A percentile compares a stretch with the other conserved stretches of the same genome.
phyloP scores from a whole-genome alignment of 1,140 invertebrate species.

The Scaptomyza montana region DNA sequence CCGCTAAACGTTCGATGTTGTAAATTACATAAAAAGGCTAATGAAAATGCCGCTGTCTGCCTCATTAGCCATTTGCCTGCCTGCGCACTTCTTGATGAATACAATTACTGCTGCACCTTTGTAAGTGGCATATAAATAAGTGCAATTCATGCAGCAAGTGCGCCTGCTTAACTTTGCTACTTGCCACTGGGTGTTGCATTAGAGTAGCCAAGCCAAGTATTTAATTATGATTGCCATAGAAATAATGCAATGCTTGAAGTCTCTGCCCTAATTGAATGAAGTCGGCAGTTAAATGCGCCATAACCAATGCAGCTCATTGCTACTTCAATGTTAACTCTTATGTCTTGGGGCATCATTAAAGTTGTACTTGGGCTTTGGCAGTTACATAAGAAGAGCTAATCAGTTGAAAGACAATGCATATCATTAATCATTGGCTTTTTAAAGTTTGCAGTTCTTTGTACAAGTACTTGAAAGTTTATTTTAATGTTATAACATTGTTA shows the following conservation, averaged over 20 bases:
- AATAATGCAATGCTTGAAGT: not conserved
- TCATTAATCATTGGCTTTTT: too few relatives aligned
- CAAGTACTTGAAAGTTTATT: too few relatives aligned
- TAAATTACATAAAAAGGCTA: conserved; percentile 64
- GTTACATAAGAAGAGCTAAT: too few relatives aligned
- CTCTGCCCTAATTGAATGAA: conserved; percentile 10
- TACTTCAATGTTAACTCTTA: too few relatives aligned
- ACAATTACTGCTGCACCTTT: conserved; percentile 44
- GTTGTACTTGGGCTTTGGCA: too few relatives aligned
- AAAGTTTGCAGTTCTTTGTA: too few relatives aligned
- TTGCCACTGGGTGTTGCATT: not conserved
- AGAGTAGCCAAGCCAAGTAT: conserved; percentile 35
- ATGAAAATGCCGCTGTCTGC: conserved; percentile 60
- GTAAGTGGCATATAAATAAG: conserved; percentile 45
- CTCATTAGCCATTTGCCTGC: conserved; percentile 72
- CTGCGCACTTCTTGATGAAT: conserved; percentile 37
- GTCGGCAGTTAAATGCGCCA: conserved; percentile 24
- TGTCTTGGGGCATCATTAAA: too few relatives aligned
- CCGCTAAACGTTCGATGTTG: not conserved
- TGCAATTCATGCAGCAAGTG: conserved; percentile 71
- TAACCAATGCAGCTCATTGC: not conserved
- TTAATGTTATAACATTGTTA: too few relatives aligned
- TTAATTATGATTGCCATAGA: conserved; percentile 57
- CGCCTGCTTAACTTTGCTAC: conserved; percentile 23
- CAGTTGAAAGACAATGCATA: too few relatives aligned